Conservation (phyloP, 2,113 vertebrate genomes). For the Odobenus rosmarus region DNA sequence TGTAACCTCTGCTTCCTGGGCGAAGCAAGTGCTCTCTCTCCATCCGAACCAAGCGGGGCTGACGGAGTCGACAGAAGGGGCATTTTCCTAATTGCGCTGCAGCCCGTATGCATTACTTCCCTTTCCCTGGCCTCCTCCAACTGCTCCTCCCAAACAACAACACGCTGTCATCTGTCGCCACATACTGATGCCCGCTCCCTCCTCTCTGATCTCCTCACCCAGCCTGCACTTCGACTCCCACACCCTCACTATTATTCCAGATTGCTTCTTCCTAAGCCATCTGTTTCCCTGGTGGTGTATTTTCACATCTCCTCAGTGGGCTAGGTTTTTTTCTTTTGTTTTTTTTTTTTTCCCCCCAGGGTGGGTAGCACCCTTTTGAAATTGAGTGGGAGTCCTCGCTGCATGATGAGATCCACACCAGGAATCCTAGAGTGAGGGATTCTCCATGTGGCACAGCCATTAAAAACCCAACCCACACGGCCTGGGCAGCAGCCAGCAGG, state of each 20-base stretch:
- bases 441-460: not conserved
- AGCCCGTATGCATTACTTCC: constrained; percentile 71
- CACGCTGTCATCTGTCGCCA: constrained; percentile 69
- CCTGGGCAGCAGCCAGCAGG: not conserved
- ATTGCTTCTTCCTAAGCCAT: constrained; percentile 78
- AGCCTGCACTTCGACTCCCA: constrained; percentile 66
- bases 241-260: constrained; percentile 68
- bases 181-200: constrained; percentile 46
- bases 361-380: constrained; percentile 63
- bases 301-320: constrained; percentile 47
- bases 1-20: constrained; percentile 73
- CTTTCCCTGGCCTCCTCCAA: constrained; percentile 58
- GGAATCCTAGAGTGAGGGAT: not conserved
- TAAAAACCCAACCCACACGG: not conserved
- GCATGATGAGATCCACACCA: not conserved
- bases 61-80: constrained; percentile 63
- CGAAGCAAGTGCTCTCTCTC: not conserved
- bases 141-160: constrained; percentile 59
- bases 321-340: not conserved
- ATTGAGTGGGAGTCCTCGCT: constrained; percentile 37
- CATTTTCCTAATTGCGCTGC: constrained; percentile 61
- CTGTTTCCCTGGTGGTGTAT: constrained; percentile 73
- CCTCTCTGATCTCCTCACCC: constrained; percentile 51
- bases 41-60: not conserved
- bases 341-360: not conserved